Base-by-base conservation (phyloP, 2,797 vertebrate species). In the Hybognathus amarus region DNA sequence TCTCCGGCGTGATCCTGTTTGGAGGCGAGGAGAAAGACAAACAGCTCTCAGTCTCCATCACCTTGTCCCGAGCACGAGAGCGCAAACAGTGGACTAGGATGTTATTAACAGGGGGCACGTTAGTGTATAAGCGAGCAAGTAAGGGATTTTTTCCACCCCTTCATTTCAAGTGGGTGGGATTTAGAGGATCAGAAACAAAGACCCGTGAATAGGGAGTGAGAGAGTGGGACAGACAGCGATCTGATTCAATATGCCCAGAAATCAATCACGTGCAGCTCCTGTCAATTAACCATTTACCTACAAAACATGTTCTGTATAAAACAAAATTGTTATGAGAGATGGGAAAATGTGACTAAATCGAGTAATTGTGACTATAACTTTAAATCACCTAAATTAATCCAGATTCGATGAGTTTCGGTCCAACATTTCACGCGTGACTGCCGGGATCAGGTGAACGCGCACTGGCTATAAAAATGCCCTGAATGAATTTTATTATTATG, bases 171-270 rank as follows among this genome's bases (percentile, higher is more conserved):
- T 94, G 95, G 95, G 95, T 92, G 94, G 94, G 93, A 94, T 95
- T 93, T 94, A 92, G 89, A 92, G 92, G 93, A 95, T 95, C 93
- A 94, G 93, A 94, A 94, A 96, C 93, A 93, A 95, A 95, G 94
- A 95, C 90, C 94, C 93, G 91, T 94, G 94, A 94, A 94, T 94
- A 93, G 90, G 89, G 73, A 61, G 71, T 52, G 73, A 63, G 73
- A 77, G 88, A 85, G 90, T 70, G 86, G 80, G 91, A 89, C 86
- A 82, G 91, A 89, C 86, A 90, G 86, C 86, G 93, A 91, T 94
- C 93, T 94, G 92, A 95, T 94, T 94, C 93, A 96, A 95, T 94
- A 93, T 92, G 90, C 90, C 92, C 96, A 95, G 91, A 92, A 95
- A 95, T 94, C 92, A 93, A 95, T 96, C 96, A 95, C 93, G 91